These are phyloP conservation scores for Sapayoa aenigma DNA, from an alignment of 2,113 vertebrate species.

Conservation along the genomic window DNA sequence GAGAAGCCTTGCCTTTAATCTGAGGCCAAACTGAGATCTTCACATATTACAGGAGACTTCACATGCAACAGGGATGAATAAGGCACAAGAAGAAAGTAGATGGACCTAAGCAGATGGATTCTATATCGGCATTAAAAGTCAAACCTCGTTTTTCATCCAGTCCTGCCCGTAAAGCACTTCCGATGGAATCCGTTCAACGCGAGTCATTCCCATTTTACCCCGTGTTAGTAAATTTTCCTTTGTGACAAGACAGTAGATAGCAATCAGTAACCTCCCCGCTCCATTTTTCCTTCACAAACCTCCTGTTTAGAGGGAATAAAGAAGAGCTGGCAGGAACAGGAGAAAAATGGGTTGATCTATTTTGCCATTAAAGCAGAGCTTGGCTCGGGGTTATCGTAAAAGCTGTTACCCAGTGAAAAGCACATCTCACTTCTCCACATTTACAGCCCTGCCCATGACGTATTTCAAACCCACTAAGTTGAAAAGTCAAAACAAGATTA, in stretches of 20 bases:
- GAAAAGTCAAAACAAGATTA: slow-evolving; percentile 24
- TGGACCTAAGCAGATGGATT: neutral
- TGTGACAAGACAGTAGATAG: neutral
- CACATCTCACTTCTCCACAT: neutral
- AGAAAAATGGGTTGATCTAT: slow-evolving; percentile 1
- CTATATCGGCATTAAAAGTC: slow-evolving; percentile 3
- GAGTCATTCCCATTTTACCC: neutral
- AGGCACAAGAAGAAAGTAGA: neutral
- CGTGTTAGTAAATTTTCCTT: neutral
- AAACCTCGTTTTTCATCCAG: slow-evolving; percentile 21
- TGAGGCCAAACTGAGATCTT: neutral
- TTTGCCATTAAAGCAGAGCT: slow-evolving; percentile 7
- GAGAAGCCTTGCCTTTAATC: neutral
- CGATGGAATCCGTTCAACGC: neutral
- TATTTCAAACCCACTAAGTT: neutral
- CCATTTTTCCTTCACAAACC: neutral
- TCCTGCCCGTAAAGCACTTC: neutral
- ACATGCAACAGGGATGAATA: neutral
- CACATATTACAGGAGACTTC: neutral
- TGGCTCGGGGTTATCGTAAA: neutral
- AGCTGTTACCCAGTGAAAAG: neutral
- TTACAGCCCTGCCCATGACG: neutral
- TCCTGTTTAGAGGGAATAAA: slow-evolving; percentile 3
- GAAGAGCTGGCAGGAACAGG: neutral
- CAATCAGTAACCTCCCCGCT: slow-evolving; percentile 11